phyloP scores from a whole-genome alignment of 2,888 invertebrate genomes.

The Neoaliturus tenellus region DNA sequence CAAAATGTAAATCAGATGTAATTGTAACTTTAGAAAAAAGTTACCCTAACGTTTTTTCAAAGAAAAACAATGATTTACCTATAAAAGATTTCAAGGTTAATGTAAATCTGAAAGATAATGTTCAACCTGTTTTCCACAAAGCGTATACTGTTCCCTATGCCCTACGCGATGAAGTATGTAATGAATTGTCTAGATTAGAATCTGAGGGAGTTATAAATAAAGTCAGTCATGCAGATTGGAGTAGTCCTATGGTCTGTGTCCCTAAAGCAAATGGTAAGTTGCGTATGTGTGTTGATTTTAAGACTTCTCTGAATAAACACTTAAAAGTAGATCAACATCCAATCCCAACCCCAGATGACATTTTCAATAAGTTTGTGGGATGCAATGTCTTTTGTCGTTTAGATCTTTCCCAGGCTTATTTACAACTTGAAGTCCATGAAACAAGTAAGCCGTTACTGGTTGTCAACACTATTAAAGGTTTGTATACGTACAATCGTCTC shows the following conservation, averaged over 20 bases:
- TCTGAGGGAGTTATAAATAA: not conserved
- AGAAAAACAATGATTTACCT: not conserved
- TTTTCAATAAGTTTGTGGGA: constrained; percentile 18
- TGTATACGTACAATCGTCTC: constrained; percentile 4
- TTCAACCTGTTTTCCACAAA: not conserved
- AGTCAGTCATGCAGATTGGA: not conserved
- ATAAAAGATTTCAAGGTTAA: not conserved
- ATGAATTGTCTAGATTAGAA: not conserved
- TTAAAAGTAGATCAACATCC: constrained; percentile 17
- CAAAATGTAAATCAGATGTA: not conserved
- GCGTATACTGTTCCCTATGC: not conserved
- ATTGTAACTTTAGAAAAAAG: not conserved
- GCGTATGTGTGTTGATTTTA: constrained; percentile 29
- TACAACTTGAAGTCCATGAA: constrained; percentile 10
- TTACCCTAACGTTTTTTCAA: not conserved
- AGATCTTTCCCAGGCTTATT: constrained; percentile 17
- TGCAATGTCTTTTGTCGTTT: constrained; percentile 25
- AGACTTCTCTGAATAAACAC: not conserved
- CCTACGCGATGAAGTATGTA: not conserved
- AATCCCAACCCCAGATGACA: not conserved
- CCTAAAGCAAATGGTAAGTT: constrained; percentile 4
- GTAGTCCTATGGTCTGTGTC: not conserved
- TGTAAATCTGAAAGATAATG: not conserved
- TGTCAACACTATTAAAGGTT: constrained; percentile 15
- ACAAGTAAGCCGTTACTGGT: not conserved